These are phyloP conservation scores for Drosophila percnosoma DNA, from an alignment of 2,888 invertebrate genomes.

Conservation along the genomic window DNA sequence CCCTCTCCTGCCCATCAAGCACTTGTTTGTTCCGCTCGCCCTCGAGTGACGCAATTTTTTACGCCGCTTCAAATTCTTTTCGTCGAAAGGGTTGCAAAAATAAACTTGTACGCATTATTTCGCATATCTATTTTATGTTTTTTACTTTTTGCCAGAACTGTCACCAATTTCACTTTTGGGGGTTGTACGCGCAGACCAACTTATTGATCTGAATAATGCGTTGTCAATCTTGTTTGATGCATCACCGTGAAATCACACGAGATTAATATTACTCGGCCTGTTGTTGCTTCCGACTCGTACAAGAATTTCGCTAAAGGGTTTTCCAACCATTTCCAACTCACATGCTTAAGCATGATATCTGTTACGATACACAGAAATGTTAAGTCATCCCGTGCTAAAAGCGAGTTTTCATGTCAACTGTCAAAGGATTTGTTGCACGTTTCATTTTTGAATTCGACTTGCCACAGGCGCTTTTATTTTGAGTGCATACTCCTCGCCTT, in stretches of 20 bases:
- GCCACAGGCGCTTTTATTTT: constrained; percentile 20
- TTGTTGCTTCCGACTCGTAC: neutral
- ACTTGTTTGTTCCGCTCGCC: constrained; percentile 77
- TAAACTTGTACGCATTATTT: constrained; percentile 56
- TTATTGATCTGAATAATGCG: constrained; percentile 72
- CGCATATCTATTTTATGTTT: neutral
- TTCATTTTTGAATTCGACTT: constrained; percentile 21
- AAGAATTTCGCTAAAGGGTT: constrained; percentile 50
- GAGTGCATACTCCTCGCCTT: neutral
- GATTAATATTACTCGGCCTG: constrained; percentile 66
- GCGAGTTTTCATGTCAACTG: constrained; percentile 78
- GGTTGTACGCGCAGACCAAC: constrained; percentile 58
- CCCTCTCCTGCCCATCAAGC: constrained; percentile 1
- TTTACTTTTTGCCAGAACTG: constrained; percentile 41
- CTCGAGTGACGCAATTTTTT: constrained; percentile 75
- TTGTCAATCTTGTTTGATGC: constrained; percentile 78
- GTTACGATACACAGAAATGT: constrained; percentile 11
- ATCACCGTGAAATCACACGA: constrained; percentile 53
- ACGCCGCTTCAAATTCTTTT: constrained; percentile 59
- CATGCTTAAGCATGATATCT: constrained; percentile 27
- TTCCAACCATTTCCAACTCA: constrained; percentile 19
- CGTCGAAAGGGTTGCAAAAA: constrained; percentile 75
- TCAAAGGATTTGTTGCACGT: constrained; percentile 70
- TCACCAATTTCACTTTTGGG: constrained; percentile 59
- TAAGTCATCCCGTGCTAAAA: constrained; percentile 53